These are phyloP conservation scores for Tridacna gigas DNA, from an alignment of 2,888 invertebrate species.

Conservation along the genomic window DNA sequence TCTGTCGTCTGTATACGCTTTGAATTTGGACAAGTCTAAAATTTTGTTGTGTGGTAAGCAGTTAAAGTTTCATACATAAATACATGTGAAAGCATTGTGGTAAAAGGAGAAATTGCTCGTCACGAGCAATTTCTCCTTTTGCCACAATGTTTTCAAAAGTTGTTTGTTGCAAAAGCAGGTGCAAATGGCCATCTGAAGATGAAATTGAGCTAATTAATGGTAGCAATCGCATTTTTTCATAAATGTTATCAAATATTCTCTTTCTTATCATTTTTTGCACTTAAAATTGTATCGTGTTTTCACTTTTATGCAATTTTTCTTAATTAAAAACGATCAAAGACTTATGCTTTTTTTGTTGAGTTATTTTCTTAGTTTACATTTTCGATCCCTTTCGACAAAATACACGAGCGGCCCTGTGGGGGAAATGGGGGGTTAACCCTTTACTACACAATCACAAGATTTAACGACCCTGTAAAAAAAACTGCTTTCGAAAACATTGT, in stretches of 20 bases:
- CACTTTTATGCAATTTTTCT: slow-evolving; percentile 16
- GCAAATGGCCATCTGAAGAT: not conserved
- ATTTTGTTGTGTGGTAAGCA: too few species aligned
- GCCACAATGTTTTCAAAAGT: not conserved
- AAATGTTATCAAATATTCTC: not conserved
- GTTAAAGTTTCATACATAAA: not conserved
- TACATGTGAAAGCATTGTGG: not conserved
- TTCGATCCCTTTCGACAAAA: too few species aligned
- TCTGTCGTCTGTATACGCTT: too few species aligned
- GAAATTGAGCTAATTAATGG: not conserved
- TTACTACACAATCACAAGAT: too few species aligned
- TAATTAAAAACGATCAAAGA: not conserved
- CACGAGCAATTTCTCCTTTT: not conserved
- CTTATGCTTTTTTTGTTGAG: not conserved
- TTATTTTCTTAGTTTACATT: not conserved
- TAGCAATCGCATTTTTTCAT: not conserved
- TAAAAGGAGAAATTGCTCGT: not conserved
- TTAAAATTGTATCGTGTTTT: slow-evolving; percentile 3
- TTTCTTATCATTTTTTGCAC: not conserved
- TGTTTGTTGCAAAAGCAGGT: not conserved
- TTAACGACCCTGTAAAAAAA: too few species aligned
- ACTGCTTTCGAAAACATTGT: too few species aligned
- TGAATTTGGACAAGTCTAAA: not conserved
- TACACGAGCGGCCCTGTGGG: too few species aligned
- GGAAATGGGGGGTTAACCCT: too few species aligned